Evolutionary conservation across 2,888 invertebrate genomes (phyloP).

Genomic region (Hanleya hanleyi): DNA sequence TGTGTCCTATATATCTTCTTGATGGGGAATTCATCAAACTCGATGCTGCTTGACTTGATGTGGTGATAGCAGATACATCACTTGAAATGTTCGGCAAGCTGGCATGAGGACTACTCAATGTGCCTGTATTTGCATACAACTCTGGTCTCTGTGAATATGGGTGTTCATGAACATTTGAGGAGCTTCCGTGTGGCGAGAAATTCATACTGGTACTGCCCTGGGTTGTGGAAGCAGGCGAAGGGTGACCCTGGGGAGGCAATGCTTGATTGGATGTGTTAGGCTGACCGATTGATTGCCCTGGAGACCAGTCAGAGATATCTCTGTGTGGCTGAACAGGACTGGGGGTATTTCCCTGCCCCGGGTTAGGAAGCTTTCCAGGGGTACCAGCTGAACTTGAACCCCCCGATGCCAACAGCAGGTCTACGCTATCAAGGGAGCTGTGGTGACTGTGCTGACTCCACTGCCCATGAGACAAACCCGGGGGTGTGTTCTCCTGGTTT

Average conservation of each 20-base stretch:
- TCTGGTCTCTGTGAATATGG: neutral
- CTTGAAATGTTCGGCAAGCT: neutral
- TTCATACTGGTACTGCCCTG: neutral
- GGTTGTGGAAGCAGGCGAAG: neutral
- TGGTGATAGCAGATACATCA: neutral
- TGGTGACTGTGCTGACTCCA: slow-evolving; percentile 25
- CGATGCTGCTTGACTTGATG: neutral
- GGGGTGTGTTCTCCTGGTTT: slow-evolving; percentile 40
- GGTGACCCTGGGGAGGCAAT: neutral
- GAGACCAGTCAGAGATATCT: too few relatives aligned
- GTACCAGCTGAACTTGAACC: neutral
- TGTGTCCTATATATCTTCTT: too few relatives aligned
- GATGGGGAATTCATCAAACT: neutral
- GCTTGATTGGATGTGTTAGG: neutral
- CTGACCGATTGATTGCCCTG: neutral
- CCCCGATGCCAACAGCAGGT: neutral
- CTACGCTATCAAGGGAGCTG: slow-evolving; percentile 32
- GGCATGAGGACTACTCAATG: neutral
- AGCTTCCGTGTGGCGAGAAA: neutral
- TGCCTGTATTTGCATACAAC: neutral
- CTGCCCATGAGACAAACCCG: slow-evolving; percentile 16
- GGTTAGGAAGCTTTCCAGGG: too few relatives aligned
- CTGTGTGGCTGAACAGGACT: too few relatives aligned
- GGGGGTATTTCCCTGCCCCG: neutral
- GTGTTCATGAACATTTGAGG: neutral